A percentile compares a stretch with the other conserved stretches of the same genome.
phyloP scores from a whole-genome alignment of 2,888 invertebrate species.

The Nysson spinosus region DNA sequence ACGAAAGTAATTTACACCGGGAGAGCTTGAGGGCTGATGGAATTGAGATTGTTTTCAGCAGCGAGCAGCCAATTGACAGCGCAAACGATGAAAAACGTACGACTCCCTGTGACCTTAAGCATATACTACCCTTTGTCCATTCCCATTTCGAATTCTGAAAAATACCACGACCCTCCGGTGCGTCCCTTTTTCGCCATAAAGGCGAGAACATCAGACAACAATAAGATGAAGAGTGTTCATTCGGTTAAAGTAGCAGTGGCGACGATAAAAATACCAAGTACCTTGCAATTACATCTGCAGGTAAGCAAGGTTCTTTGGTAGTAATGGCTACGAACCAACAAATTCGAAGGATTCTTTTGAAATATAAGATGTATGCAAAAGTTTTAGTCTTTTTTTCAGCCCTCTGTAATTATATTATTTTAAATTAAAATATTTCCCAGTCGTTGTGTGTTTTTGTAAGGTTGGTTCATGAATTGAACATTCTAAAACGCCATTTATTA shows the following conservation, averaged over 20 bases:
- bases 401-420: no score
- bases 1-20: constrained; percentile 12
- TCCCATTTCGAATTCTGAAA: constrained; percentile 69
- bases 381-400: no score
- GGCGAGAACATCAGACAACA: constrained; percentile 72
- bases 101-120: constrained; percentile 45
- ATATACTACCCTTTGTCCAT: constrained; percentile 68
- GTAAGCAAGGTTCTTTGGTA: constrained; percentile 58
- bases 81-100: constrained; percentile 47
- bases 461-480: no score
- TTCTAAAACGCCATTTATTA: no score
- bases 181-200: constrained; percentile 64
- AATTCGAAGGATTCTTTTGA: constrained; percentile 1
- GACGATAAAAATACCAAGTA: constrained; percentile 72
- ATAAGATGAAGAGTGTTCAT: constrained; percentile 70
- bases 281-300: constrained; percentile 72
- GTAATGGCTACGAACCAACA: constrained; percentile 54
- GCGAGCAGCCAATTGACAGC: constrained; percentile 54
- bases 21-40: constrained; percentile 48
- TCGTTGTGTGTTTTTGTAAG: no score
- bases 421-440: no score
- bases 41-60: constrained; percentile 62
- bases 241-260: constrained; percentile 69
- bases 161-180: constrained; percentile 41
- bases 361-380: no score